Base-by-base conservation (phyloP, 1,140 invertebrate species). In the Pseudomyrmex sp. region DNA sequence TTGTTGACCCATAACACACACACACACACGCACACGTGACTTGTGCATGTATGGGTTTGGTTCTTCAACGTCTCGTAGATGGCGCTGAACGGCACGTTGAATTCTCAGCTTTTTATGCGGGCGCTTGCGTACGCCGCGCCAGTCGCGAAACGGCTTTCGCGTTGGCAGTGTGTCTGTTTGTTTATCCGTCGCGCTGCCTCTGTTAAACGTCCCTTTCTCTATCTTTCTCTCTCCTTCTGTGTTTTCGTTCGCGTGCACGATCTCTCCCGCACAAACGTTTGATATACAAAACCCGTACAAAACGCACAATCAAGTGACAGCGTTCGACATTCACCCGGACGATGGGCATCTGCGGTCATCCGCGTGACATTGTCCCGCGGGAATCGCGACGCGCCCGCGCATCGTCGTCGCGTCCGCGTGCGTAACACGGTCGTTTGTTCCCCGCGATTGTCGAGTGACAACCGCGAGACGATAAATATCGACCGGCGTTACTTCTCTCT, bases 81-180 rank as follows among this genome's bases (percentile, higher is more conserved):
- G 74, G 74, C 74, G 48, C 26, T 44, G 23, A n/a, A 2, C 48
- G 61, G 61, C 62, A 62, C 61, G 62, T 26, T 76, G 66, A 66
- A 76, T 66, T 66, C 63, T 18, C 63, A 46, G 63, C 63, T 66
- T 66, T 66, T 66, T 66, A 76, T 66, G 12, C 61, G 46, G 26
- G 74, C 74, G 74, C 74, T 76, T 76, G 74, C 74, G 74, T 76
- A 44, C 61, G 61, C 46, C 74, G 58, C 72, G 65, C 13, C 75
- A 79, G 75, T 79, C 75, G 65, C 54, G 35, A 13, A 79, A 69
- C 65, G 75, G 65, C 35, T 54, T 46, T 58, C 65, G 75, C 75
- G 75, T 26, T 0, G 35, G 15, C 8, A 59, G 15, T 20, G 7
- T 20, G 48, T 9, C 12, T 23, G 10, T 13, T 50, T n/a, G 46